phyloP scores from a whole-genome alignment of 2,113 vertebrate genomes.

The Engraulis encrasicolus region DNA sequence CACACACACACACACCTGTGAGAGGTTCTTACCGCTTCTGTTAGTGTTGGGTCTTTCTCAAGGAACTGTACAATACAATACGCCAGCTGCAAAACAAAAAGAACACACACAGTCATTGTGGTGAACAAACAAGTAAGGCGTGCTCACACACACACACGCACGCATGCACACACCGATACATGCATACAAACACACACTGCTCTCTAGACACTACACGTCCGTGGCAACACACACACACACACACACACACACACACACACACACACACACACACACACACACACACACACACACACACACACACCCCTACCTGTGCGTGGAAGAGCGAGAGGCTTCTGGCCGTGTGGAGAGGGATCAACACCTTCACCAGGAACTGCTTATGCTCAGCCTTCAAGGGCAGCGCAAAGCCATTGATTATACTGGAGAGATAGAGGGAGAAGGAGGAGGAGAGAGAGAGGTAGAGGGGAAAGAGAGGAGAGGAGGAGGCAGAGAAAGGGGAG shows the following conservation, averaged over 20 bases:
- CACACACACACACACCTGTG: neutral
- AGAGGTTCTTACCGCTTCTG: constrained; percentile 89
- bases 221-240: neutral
- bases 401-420: constrained; percentile 99
- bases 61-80: constrained; percentile 99
- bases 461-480: neutral
- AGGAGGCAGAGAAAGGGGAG: neutral
- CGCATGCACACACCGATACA: neutral
- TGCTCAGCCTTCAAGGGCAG: constrained; percentile 98
- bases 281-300: neutral
- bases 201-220: neutral
- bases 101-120: neutral
- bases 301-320: constrained; percentile 90
- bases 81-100: constrained; percentile 84
- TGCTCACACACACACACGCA: neutral
- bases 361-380: constrained; percentile 99
- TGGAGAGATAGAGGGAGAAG: constrained; percentile 51
- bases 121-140: neutral
- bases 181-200: no score
- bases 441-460: neutral
- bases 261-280: neutral
- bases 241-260: neutral
- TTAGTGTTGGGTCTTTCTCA: constrained; percentile 99
- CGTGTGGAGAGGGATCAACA: constrained; percentile 97
- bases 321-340: constrained; percentile 98